Evolutionary conservation across 2,113 vertebrate genomes (phyloP).

Genomic region (Coturnix japonica): DNA sequence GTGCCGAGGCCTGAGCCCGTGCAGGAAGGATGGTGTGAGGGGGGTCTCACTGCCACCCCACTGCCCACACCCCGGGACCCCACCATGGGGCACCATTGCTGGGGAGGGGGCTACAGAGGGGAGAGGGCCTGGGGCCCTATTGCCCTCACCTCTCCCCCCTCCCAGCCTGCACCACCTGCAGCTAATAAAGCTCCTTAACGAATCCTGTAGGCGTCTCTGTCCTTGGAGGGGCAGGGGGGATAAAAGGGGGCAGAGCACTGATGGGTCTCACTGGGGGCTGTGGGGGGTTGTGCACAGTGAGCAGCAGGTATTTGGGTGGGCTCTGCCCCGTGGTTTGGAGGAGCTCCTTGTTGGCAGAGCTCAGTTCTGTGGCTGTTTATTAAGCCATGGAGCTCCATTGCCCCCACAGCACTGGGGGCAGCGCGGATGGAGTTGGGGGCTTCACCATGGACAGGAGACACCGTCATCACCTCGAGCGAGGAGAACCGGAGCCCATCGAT

Average conservation of each 20-base stretch:
- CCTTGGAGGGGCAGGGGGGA: fast-evolving
- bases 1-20: slow-evolving; percentile 9
- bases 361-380: neutral
- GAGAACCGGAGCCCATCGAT: neutral
- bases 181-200: slow-evolving; percentile 79
- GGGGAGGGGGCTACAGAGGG: neutral
- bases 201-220: neutral
- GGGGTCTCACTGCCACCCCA: neutral
- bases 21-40: neutral
- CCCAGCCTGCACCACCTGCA: slow-evolving; percentile 60
- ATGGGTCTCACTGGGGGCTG: neutral
- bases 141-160: neutral
- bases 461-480: neutral
- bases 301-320: too few species aligned
- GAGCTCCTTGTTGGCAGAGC: too few species aligned
- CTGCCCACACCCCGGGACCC: neutral
- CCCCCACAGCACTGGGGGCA: neutral
- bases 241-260: neutral
- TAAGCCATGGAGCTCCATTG: fast-evolving
- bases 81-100: neutral
- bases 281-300: too few species aligned
- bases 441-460: neutral
- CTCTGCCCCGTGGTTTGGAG: too few species aligned
- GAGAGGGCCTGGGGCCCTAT: neutral
- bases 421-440: too few species aligned